Conservation (phyloP, 2,113 vertebrate species). For the Pseudopodoces humilis region DNA sequence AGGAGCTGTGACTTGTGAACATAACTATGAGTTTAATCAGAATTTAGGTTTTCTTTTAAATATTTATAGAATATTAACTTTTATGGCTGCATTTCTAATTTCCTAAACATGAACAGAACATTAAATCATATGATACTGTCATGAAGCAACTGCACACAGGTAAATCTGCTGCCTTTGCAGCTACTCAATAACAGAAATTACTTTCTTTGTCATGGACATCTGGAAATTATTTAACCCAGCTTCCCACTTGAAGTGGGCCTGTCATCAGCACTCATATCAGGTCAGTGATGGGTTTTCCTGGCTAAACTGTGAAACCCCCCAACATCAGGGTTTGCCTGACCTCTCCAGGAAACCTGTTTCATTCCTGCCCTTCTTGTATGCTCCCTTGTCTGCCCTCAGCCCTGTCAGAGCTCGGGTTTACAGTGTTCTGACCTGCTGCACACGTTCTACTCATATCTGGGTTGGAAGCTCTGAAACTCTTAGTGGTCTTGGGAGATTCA, state of each 20-base stretch:
- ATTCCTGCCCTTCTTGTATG: neutral
- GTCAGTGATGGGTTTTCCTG: neutral
- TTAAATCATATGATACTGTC: neutral
- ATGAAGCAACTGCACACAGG: neutral
- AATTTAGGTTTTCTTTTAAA: neutral
- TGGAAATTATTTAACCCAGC: neutral
- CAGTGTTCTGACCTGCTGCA: neutral
- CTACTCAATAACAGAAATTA: neutral
- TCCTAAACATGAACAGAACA: neutral
- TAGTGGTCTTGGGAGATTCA: neutral
- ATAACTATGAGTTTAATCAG: neutral
- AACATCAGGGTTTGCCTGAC: neutral
- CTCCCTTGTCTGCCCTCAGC: neutral
- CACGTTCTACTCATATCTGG: neutral
- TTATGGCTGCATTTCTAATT: neutral
- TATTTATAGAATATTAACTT: neutral
- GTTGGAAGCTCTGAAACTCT: neutral
- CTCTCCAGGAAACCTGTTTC: accelerated
- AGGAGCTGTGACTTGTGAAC: neutral
- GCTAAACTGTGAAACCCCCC: neutral
- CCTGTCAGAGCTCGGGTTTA: neutral
- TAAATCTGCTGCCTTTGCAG: neutral
- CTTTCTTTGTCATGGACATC: neutral
- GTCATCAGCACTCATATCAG: neutral
- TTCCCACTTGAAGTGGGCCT: neutral